These are phyloP conservation scores for Malurus elegans DNA, from an alignment of 2,113 vertebrate species.

Conservation along the genomic window DNA sequence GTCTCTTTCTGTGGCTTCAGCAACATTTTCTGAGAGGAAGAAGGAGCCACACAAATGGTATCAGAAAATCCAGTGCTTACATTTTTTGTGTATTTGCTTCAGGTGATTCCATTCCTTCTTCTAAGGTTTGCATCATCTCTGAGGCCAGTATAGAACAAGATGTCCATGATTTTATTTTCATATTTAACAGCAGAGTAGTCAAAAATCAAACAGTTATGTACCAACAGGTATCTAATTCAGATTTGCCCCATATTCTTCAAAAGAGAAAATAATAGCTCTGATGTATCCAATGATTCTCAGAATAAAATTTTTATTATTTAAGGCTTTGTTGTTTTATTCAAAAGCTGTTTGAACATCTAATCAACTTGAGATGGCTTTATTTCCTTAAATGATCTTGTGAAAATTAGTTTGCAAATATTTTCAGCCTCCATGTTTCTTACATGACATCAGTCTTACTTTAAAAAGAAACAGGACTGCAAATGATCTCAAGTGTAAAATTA, in stretches of 20 bases:
- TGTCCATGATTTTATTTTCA: not conserved
- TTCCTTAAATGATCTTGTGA: not conserved
- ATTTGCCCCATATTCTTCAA: not conserved
- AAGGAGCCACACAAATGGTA: not conserved
- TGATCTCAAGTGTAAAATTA: constrained; percentile 3
- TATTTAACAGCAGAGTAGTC: not conserved
- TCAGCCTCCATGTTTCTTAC: not conserved
- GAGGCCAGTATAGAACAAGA: not conserved
- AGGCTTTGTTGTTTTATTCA: not conserved
- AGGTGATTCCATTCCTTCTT: not conserved
- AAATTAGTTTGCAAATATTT: not conserved
- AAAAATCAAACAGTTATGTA: not conserved
- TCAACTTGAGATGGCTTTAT: not conserved
- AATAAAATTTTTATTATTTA: not conserved
- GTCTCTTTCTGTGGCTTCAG: not conserved
- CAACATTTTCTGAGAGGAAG: not conserved
- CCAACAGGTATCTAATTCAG: not conserved
- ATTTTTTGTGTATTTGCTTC: not conserved
- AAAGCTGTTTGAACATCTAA: not conserved
- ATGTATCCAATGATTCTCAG: not conserved
- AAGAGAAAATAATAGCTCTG: not conserved
- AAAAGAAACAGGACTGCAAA: not conserved
- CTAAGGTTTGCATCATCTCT: not conserved
- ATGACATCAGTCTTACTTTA: not conserved
- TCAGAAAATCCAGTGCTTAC: not conserved